These are phyloP conservation scores for Sarcophaga carnaria DNA, from an alignment of 2,888 invertebrate species.

Conservation along the genomic window DNA sequence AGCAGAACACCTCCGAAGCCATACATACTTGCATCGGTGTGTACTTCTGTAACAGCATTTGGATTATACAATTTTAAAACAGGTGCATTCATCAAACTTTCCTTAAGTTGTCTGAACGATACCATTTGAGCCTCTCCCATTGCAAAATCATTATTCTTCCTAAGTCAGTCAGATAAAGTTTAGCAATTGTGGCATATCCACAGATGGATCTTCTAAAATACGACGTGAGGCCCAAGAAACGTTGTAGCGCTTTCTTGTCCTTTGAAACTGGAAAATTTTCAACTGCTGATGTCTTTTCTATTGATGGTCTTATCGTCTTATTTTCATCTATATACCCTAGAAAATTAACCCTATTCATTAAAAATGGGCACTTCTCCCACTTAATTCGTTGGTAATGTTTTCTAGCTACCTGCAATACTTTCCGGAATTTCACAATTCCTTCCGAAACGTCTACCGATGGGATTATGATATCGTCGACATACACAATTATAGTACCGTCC, in stretches of 20 bases:
- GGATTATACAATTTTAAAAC: conserved; percentile 28
- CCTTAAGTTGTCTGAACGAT: conserved; percentile 23
- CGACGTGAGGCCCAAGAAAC: conserved; percentile 54
- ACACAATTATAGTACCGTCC: conserved; percentile 40
- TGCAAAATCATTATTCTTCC: conserved; percentile 70
- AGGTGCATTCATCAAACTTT: conserved; percentile 3
- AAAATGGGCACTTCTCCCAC: conserved; percentile 68
- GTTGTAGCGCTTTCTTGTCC: conserved; percentile 6
- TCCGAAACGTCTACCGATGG: conserved; percentile 48
- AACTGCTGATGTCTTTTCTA: conserved; percentile 49
- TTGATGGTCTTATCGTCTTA: conserved; percentile 52
- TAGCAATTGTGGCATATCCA: conserved; percentile 49
- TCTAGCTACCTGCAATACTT: conserved; percentile 46
- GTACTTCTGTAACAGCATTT: conserved; percentile 30
- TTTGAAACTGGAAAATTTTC: conserved; percentile 47
- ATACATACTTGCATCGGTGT: conserved; percentile 37
- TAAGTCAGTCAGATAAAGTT: conserved; percentile 53
- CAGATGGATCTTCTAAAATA: conserved; percentile 65
- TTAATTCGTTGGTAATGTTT: conserved; percentile 56
- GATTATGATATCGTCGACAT: conserved; percentile 17
- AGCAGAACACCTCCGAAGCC: conserved; percentile 22
- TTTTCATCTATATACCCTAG: conserved; percentile 60
- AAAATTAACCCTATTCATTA: conserved; percentile 59
- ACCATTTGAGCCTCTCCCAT: conserved; percentile 65
- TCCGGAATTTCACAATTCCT: neutral